Base-by-base conservation (phyloP, 2,888 invertebrate genomes). In the Cataglyphis cursor region DNA sequence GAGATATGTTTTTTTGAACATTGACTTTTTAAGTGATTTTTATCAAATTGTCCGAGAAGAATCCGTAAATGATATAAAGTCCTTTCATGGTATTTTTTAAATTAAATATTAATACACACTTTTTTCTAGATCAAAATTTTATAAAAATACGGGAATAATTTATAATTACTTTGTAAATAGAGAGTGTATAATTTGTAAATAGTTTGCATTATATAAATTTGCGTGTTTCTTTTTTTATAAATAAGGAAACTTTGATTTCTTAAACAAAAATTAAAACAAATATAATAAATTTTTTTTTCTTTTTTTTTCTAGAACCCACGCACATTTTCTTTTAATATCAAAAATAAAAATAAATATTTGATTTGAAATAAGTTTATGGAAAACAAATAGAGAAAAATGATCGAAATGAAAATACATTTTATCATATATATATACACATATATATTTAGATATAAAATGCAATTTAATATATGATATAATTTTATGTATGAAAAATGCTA, bases 351-450 rank as follows among this genome's bases (percentile, higher is more conserved):
- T 48, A 48, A 48, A 18, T 35, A 24, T 21, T 48, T 15, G 4
- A 41, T 41, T 65, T 65, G 21, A 24, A 65, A 24, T 65, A 24
- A 2, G 31, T 31, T 48, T 15, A 48, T 24, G 4, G 15, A 4
- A 65, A 41, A 44, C 4, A 66, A 66, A 66, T 15, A 66, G 10
- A 41, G 8, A 21, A 21, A 6, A 18, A 24, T 6, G 15, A 18
- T 51, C 8, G 48, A 65, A 41, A 66, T 66, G 1, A 18, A 41
- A 66, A 44, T 38, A 38, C n/a, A 65, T n/a, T 51, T 51, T 51
- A 51, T 51, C 48, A 21, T 21, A 21, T 21, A 9, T 54, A 21
- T 41, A 12, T 54, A 21, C 10, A 41, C 41, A 41, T 41, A 41
- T 41, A 41, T 41, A 41, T 41, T 41, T 38, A 21, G 12, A 21